Base-by-base conservation (phyloP, 2,113 vertebrate genomes). In the Eurypyga helias region DNA sequence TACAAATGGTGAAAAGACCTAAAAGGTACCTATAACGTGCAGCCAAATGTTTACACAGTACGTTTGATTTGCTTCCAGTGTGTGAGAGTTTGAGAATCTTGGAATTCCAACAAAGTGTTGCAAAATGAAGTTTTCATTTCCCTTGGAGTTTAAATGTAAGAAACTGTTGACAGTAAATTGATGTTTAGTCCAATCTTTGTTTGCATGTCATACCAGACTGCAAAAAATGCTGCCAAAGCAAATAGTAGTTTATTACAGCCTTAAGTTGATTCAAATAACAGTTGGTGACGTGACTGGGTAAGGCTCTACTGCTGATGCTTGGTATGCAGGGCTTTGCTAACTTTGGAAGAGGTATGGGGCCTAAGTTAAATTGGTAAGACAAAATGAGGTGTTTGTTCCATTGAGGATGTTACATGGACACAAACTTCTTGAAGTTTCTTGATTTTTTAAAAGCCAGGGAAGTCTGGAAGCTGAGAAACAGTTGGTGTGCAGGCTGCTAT, bases 361-460 rank as follows among this genome's bases (percentile, higher is more conserved):
- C 54, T 13, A 43, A n/a, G 13, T 79, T 71, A 34, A 28, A 41
- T 81, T 77, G 10, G 43, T 79, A n/a, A 23, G 11, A 14, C 38
- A 23, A 65, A 70, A 54, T 33, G 13, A 9, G 20, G 10, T 0
- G 0, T 61, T 89, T 73, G 31, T 9, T 29, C 17, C 0, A 0
- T 23, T 92, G 82, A 19, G 6, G n/a, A 10, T 26, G 17, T 38
- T 87, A 48, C 21, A 5, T 20, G 20, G 34, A 13, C 20, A 18
- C n/a, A 43, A 55, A 36, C 15, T 55, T 80, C n/a, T 73, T 89
- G 58, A 51, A 72, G 69, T 78, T 73, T 17, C 28, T 57, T 9
- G 41, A 8, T 83, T 62, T 81, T 5, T 73, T 84, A 64, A 51
- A 88, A 83, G 24, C 6, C 26, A 33, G 7, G 48, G 49, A 67